phyloP scores from a whole-genome alignment of 2,888 invertebrate species.

The Clivina fossor region DNA sequence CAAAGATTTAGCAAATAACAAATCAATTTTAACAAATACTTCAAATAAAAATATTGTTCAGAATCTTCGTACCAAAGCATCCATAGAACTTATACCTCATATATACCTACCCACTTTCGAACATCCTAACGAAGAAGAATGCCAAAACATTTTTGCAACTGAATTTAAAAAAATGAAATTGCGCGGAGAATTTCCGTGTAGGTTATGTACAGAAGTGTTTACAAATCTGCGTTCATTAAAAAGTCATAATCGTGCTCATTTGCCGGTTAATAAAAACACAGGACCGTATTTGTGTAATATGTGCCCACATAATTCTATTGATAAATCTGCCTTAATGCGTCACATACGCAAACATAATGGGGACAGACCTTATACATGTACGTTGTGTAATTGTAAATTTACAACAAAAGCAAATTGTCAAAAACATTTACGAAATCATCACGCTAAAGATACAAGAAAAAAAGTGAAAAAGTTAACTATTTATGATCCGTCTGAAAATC shows the following conservation, averaged over 20 bases:
- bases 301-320: conserved; percentile 86
- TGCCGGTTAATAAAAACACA: conserved; percentile 69
- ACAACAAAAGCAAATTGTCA: conserved; percentile 98
- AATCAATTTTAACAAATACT: conserved; percentile 78
- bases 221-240: conserved; percentile 87
- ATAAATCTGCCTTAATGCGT: conserved; percentile 87
- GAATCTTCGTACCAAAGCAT: conserved; percentile 58
- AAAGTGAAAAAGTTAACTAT: conserved; percentile 87
- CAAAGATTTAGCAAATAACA: conserved; percentile 80
- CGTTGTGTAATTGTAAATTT: conserved; percentile 94
- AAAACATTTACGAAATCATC: conserved; percentile 88
- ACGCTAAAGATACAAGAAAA: conserved; percentile 81
- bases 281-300: conserved; percentile 91
- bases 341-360: conserved; percentile 95
- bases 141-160: conserved; percentile 80
- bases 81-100: conserved; percentile 53
- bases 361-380: conserved; percentile 91
- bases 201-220: conserved; percentile 84
- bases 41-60: conserved; percentile 68
- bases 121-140: conserved; percentile 67
- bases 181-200: conserved; percentile 86
- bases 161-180: conserved; percentile 88
- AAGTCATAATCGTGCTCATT: conserved; percentile 85
- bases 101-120: conserved; percentile 47
- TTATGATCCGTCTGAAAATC: conserved; percentile 84